A percentile compares a stretch with the other conserved stretches of the same genome.
phyloP scores from a whole-genome alignment of 2,888 invertebrate species.

The Phalera bucephala region DNA sequence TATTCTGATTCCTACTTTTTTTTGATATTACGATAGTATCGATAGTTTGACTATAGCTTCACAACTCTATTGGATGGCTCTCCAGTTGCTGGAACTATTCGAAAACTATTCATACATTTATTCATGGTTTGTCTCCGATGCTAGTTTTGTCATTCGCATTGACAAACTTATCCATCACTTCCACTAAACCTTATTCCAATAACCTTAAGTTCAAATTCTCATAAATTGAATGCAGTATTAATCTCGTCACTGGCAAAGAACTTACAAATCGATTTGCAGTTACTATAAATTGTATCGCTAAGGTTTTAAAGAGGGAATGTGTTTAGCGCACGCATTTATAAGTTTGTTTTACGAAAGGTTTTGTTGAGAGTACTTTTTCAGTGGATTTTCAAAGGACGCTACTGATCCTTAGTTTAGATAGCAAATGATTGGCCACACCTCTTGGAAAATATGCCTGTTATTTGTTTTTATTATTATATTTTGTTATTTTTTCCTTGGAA shows the following conservation, averaged over 20 bases:
- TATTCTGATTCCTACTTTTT: too few relatives aligned
- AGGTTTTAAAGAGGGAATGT: constrained; percentile 21
- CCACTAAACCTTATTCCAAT: too few relatives aligned
- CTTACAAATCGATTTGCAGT: constrained; percentile 31
- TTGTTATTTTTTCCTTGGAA: too few relatives aligned
- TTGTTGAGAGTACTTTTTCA: constrained; percentile 3
- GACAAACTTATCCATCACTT: constrained; percentile 11
- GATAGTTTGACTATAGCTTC: too few relatives aligned
- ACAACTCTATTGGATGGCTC: constrained; percentile 28
- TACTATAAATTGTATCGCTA: constrained; percentile 25
- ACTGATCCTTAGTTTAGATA: constrained; percentile 2
- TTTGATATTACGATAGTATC: too few relatives aligned
- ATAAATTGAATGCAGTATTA: neutral
- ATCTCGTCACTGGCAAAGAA: constrained; percentile 20
- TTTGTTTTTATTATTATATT: constrained; percentile 1
- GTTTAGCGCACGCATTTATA: constrained; percentile 9
- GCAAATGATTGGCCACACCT: constrained; percentile 1
- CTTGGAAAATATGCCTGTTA: neutral
- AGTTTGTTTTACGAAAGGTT: constrained; percentile 14
- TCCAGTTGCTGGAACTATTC: constrained; percentile 28
- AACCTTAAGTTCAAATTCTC: constrained; percentile 1
- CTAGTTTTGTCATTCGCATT: constrained; percentile 33
- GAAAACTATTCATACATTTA: constrained; percentile 42
- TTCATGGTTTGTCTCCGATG: constrained; percentile 41
- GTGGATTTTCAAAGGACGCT: constrained; percentile 4